Evolutionary conservation across 2,888 invertebrate species (phyloP).

Genomic region (Scaptomyza parva): DNA sequence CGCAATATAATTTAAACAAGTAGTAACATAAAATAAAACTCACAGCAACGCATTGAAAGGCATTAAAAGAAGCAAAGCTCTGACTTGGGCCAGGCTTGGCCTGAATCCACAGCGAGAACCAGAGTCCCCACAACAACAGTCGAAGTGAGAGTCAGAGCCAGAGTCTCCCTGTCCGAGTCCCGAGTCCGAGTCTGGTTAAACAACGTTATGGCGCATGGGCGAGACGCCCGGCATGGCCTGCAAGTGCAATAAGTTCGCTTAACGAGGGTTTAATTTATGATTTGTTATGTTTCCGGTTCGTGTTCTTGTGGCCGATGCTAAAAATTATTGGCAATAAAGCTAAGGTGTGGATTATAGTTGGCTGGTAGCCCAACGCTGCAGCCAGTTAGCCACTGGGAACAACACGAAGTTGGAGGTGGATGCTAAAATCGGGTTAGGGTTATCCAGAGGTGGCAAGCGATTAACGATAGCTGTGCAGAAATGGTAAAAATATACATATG

Average conservation of each 20-base stretch:
- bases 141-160: no score
- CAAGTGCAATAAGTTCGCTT: slow-evolving; percentile 82
- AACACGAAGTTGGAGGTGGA: slow-evolving; percentile 20
- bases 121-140: not conserved
- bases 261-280: slow-evolving; percentile 85
- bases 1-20: slow-evolving; percentile 82
- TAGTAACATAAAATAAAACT: slow-evolving; percentile 82
- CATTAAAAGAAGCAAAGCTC: slow-evolving; percentile 66
- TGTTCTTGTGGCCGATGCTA: slow-evolving; percentile 68
- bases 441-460: slow-evolving; percentile 28
- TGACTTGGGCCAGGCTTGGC: slow-evolving; percentile 10
- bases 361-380: slow-evolving; percentile 55
- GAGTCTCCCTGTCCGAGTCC: not conserved
- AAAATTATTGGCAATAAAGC: slow-evolving; percentile 80
- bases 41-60: slow-evolving; percentile 73
- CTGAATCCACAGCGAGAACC: slow-evolving; percentile 17
- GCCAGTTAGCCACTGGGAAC: slow-evolving; percentile 42
- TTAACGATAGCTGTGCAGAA: slow-evolving; percentile 37
- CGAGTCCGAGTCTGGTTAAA: slow-evolving; percentile 53
- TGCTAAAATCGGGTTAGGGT: slow-evolving; percentile 14
- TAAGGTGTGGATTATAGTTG: slow-evolving; percentile 80
- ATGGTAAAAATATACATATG: slow-evolving; percentile 4
- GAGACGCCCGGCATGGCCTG: slow-evolving; percentile 58
- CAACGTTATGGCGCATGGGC: slow-evolving; percentile 72
- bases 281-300: slow-evolving; percentile 84